phyloP scores from a whole-genome alignment of 2,113 vertebrate genomes.

The Fulica atra region DNA sequence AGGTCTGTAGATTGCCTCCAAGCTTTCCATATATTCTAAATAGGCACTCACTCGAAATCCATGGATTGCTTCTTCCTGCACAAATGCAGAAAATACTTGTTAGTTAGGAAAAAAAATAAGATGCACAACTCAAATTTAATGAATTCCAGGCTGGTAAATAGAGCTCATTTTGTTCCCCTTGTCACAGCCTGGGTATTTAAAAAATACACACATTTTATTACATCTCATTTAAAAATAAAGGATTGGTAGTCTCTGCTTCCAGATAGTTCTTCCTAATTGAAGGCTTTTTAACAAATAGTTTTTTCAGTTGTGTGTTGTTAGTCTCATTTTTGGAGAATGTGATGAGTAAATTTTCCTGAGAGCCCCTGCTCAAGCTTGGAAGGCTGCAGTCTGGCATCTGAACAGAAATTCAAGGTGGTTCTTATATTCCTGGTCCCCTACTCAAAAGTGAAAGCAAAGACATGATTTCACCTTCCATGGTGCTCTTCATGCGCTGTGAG shows the following conservation, averaged over 20 bases:
- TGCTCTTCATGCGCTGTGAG: background rate
- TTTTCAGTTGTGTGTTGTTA: background rate
- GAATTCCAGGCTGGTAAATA: background rate
- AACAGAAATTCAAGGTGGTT: background rate
- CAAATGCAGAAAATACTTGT: background rate
- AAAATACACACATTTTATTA: background rate
- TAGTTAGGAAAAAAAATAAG: background rate
- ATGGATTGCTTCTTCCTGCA: constrained; percentile 90
- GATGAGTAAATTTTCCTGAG: background rate
- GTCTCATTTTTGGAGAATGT: background rate
- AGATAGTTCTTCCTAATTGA: background rate
- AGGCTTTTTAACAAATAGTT: background rate
- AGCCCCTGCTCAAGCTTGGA: background rate
- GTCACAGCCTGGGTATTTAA: background rate
- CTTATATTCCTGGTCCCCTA: background rate
- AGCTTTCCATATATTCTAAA: constrained; percentile 87
- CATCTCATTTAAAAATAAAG: background rate
- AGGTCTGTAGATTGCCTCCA: constrained; percentile 85
- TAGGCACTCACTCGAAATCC: constrained; percentile 87
- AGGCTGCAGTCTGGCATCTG: background rate
- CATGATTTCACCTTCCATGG: background rate
- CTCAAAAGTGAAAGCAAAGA: background rate
- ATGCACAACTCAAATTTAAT: background rate
- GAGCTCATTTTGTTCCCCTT: background rate
- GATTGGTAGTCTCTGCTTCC: background rate